These are phyloP conservation scores for human DNA, from an alignment of 2,113 vertebrate genomes.

Conservation along the genomic window DNA sequence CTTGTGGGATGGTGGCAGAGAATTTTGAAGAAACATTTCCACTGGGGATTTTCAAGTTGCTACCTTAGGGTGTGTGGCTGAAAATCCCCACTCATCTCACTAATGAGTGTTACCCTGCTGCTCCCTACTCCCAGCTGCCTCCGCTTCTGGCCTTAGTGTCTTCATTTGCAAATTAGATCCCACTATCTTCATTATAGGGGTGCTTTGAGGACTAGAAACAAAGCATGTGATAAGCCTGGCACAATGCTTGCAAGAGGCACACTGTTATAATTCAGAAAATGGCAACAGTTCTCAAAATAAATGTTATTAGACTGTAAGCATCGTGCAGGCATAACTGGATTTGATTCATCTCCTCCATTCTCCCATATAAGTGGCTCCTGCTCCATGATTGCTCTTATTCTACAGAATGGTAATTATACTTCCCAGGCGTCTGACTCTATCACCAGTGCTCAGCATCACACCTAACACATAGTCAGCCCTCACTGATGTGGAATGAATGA, in stretches of 20 bases:
- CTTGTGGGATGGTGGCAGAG: not conserved
- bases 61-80: not conserved
- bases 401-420: not conserved
- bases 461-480: not conserved
- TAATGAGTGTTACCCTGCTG: not conserved
- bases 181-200: not conserved
- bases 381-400: not conserved
- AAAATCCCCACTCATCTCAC: not conserved
- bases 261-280: not conserved
- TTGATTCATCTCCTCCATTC: not conserved
- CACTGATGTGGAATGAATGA: not conserved
- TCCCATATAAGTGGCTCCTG: not conserved
- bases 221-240: not conserved
- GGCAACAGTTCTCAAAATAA: not conserved
- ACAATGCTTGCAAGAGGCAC: not conserved
- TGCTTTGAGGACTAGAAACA: not conserved
- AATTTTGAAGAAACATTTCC: not conserved
- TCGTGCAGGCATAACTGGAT: not conserved
- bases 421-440: not conserved
- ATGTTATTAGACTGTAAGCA: not conserved
- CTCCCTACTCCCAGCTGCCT: too few relatives aligned
- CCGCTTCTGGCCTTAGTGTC: not conserved
- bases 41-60: not conserved
- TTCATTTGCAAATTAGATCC: not conserved
- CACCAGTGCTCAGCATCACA: not conserved